These are phyloP conservation scores for Caenorhabditis inopinata DNA, from an alignment of 1,140 invertebrate species.

Conservation along the genomic window DNA sequence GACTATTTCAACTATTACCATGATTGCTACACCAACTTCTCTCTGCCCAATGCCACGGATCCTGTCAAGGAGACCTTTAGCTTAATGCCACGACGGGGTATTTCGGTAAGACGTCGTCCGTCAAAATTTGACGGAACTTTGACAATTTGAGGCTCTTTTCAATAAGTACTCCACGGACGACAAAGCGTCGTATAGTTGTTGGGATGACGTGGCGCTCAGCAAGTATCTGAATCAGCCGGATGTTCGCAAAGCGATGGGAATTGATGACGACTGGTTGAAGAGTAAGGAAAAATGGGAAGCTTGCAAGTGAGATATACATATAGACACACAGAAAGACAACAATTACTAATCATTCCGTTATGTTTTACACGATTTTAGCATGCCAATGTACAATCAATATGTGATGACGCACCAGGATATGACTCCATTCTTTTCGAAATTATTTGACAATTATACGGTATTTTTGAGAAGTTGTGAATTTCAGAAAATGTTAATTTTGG, in stretches of 20 bases:
- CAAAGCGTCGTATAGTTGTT: conserved; percentile 46
- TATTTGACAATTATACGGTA: conserved; percentile 8
- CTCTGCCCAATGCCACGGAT: not conserved
- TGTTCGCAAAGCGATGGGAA: not conserved
- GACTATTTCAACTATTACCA: conserved; percentile 50
- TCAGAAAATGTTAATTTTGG: not conserved
- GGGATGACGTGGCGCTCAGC: conserved; percentile 41
- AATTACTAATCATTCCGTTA: too few species aligned
- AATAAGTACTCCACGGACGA: conserved; percentile 47
- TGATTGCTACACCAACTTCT: conserved; percentile 44
- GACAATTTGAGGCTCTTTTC: conserved; percentile 26
- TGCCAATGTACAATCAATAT: conserved; percentile 20
- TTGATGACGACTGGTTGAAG: conserved; percentile 22
- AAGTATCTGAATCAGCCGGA: conserved; percentile 39
- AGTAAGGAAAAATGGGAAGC: conserved; percentile 5
- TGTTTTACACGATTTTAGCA: too few species aligned
- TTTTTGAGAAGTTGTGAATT: too few species aligned
- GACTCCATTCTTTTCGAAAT: not conserved
- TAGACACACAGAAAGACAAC: too few species aligned
- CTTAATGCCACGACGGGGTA: not conserved
- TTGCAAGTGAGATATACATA: conserved; percentile 47
- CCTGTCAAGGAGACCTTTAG: not conserved
- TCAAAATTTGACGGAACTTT: not conserved
- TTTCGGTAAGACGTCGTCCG: not conserved
- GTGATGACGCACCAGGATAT: conserved; percentile 15